Conservation (phyloP, 2,888 invertebrate genomes). For the Oligia latruncula region DNA sequence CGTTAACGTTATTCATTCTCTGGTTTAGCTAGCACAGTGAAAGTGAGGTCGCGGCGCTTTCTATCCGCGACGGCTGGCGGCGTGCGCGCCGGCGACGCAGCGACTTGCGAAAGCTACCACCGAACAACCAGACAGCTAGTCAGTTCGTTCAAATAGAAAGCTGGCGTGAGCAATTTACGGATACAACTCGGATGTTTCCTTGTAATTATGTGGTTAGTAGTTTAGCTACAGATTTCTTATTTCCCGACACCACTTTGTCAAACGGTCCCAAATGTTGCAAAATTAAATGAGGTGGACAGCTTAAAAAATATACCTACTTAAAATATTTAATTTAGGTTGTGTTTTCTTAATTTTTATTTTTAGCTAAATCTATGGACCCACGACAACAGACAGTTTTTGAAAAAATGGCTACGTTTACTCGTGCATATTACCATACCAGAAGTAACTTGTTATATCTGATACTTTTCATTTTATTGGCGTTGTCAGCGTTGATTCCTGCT, state of each 20-base stretch:
- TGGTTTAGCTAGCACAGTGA: conserved; percentile 79
- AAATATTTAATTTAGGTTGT: not conserved
- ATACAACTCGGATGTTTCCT: conserved; percentile 26
- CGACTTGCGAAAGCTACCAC: conserved; percentile 83
- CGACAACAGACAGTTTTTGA: conserved; percentile 23
- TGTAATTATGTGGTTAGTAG: not conserved
- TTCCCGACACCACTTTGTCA: conserved; percentile 9
- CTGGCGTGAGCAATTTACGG: conserved; percentile 41
- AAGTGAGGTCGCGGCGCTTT: conserved; percentile 89
- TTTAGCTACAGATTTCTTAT: conserved; percentile 8
- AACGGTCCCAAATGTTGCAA: not conserved
- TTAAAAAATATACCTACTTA: not conserved
- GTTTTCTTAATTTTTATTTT: not conserved
- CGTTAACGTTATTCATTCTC: conserved; percentile 68
- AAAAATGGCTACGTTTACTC: conserved; percentile 46
- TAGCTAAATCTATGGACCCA: conserved; percentile 61
- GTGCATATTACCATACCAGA: conserved; percentile 47
- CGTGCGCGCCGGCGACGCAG: conserved; percentile 55
- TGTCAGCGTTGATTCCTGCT: conserved; percentile 77
- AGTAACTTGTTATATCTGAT: conserved; percentile 70
- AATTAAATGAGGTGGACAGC: not conserved
- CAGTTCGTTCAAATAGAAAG: conserved; percentile 68
- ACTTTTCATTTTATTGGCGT: conserved; percentile 74
- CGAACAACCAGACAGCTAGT: conserved; percentile 55
- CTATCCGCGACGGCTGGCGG: conserved; percentile 80